phyloP scores from a whole-genome alignment of 2,113 vertebrate species.

The Plotosus lineatus region DNA sequence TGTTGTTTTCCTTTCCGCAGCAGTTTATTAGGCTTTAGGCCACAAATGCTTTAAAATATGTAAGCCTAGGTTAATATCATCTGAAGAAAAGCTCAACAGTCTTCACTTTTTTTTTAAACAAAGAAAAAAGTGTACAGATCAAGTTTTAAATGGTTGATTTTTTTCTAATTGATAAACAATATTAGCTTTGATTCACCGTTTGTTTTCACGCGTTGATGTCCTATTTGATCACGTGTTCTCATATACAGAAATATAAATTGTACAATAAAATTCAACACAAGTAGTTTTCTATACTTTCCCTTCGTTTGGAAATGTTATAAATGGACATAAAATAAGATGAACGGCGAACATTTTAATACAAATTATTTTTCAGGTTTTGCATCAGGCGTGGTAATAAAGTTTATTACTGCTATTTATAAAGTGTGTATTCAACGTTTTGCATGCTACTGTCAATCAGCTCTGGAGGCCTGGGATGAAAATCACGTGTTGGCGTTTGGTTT shows the following conservation, averaged over 20 bases:
- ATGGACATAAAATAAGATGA: neutral
- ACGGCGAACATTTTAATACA: neutral
- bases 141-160: neutral
- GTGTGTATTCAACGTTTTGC: slow-evolving; percentile 30
- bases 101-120: slow-evolving; percentile 6
- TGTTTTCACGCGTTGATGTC: too few relatives aligned
- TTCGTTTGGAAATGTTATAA: slow-evolving; percentile 17
- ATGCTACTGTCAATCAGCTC: slow-evolving; percentile 44
- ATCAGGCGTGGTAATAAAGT: neutral
- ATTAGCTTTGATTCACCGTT: neutral
- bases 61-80: neutral
- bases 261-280: neutral
- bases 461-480: slow-evolving; percentile 24
- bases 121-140: slow-evolving; percentile 14
- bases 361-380: neutral
- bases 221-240: too few relatives aligned
- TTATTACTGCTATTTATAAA: too few relatives aligned
- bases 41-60: neutral
- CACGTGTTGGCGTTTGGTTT: slow-evolving; percentile 2
- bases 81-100: neutral
- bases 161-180: neutral
- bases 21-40: slow-evolving; percentile 30
- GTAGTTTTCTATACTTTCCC: neutral
- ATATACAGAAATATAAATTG: too few relatives aligned
- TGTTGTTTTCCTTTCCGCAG: neutral